These are phyloP conservation scores for Diarsia brunnea DNA, from an alignment of 2,888 invertebrate genomes.

Conservation along the genomic window DNA sequence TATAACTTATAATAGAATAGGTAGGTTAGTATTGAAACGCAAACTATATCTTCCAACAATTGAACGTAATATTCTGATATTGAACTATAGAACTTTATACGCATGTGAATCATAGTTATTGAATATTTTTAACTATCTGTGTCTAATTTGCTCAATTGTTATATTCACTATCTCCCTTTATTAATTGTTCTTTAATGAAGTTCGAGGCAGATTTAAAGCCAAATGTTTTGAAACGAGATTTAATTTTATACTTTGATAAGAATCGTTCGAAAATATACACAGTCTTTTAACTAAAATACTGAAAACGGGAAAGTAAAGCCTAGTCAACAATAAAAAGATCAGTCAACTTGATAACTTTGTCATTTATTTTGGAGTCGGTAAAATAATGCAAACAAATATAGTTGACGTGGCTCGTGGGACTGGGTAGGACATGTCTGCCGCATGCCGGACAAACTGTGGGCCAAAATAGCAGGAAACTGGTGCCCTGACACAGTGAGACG, in stretches of 20 bases:
- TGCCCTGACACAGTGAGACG: too few species aligned
- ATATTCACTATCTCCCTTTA: neutral
- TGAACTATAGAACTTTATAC: neutral
- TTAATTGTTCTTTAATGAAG: neutral
- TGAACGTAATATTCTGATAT: neutral
- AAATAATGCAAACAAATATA: neutral
- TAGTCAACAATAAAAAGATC: neutral
- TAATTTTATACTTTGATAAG: neutral
- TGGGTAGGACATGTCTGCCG: too few species aligned
- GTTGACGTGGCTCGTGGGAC: too few species aligned
- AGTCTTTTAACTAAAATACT: neutral
- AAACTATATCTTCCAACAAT: conserved; percentile 3
- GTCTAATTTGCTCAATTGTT: conserved; percentile 21
- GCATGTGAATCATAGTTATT: neutral
- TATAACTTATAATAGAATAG: neutral
- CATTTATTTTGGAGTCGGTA: neutral
- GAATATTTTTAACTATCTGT: conserved; percentile 7
- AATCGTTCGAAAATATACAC: neutral
- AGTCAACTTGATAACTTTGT: neutral
- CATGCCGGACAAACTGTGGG: too few species aligned
- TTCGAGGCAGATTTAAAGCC: neutral
- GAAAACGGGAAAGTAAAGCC: neutral
- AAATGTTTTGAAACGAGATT: neutral
- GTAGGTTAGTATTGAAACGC: neutral
- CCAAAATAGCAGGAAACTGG: too few species aligned